Conservation (phyloP, 1,140 invertebrate genomes). For the Popillia japonica region DNA sequence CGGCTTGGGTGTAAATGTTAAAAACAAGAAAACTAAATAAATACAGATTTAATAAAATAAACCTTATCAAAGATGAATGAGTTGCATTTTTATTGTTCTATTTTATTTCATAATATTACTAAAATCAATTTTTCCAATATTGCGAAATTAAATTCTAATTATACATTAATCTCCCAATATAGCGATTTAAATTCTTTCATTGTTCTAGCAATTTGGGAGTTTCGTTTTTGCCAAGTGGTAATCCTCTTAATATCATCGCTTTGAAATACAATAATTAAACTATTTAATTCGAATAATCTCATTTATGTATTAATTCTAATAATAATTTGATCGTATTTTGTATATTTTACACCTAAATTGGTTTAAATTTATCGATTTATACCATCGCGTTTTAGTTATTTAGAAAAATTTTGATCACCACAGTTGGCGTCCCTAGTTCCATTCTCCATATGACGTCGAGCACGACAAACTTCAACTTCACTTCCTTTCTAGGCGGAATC, state of each 20-base stretch:
- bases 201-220: too few species aligned
- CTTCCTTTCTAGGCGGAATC: conserved; percentile 71
- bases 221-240: too few species aligned
- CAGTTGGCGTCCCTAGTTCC: background rate
- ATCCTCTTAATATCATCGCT: too few species aligned
- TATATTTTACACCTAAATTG: too few species aligned
- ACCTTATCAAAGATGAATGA: too few species aligned
- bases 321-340: too few species aligned
- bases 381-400: background rate
- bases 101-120: background rate
- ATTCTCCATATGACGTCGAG: conserved; percentile 32
- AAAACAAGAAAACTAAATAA: conserved; percentile 32
- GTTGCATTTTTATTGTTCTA: background rate
- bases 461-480: conserved; percentile 37
- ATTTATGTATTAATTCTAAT: too few species aligned
- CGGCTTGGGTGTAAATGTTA: conserved; percentile 38
- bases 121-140: background rate
- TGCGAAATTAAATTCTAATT: background rate
- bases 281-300: too few species aligned
- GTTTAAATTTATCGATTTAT: too few species aligned
- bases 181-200: too few species aligned
- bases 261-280: too few species aligned
- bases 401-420: background rate
- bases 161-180: too few species aligned
- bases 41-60: background rate